Evolutionary conservation across 64 coral and sea anemone species (phyloP), one percentile per base, ranked within the genome.

Genomic region (Catalaphyllia jardinei): DNA sequence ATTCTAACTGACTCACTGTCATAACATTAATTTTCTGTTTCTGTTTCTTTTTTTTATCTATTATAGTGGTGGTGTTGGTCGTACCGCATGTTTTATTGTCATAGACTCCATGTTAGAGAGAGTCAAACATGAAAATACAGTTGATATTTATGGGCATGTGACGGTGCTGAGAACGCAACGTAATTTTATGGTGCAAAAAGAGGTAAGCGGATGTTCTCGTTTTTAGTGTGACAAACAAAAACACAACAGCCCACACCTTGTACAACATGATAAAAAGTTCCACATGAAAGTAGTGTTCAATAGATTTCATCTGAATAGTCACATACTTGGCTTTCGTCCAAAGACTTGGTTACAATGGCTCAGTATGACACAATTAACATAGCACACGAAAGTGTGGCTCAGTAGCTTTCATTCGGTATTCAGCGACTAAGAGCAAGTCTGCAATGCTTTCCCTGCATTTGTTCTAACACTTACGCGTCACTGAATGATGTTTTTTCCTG

Each of bases 31-130:
- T 14, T 20, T 38, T 31, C 29, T 69, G 29, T 28, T 89, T 51
- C n/a, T n/a, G 33, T 74, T 42, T 88, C 31, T 22, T 62, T 62
- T 0, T 90, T 59, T n/a, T 38, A 46, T 46, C 6, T 8, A 46
- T 27, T 2, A 9, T 49, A 99, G 94, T 74, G 97, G 88, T 65
- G 97, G 97, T 75, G 97, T 99, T 77, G 94, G 97, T n/a, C 87
- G 97, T 20, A 99, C 97, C 9, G 97, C 76, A 0, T 93, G 91
- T 39, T 99, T 95, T 35, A 99, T 99, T 31, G 97, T 99, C 57
- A 93, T 99, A 7, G 97, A 99, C 79, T 99, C 97, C 83, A 99
- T 99, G 97, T 67, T 99, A 24, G 97, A 99, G 29, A 81, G 97
- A 91, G 90, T 99, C 20, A 95, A 93, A 80, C 97, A 95, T 59